A percentile compares a stretch with the other conserved stretches of the same genome.
phyloP scores from a whole-genome alignment of 2,113 vertebrate genomes.

The Lagopus leucura region DNA sequence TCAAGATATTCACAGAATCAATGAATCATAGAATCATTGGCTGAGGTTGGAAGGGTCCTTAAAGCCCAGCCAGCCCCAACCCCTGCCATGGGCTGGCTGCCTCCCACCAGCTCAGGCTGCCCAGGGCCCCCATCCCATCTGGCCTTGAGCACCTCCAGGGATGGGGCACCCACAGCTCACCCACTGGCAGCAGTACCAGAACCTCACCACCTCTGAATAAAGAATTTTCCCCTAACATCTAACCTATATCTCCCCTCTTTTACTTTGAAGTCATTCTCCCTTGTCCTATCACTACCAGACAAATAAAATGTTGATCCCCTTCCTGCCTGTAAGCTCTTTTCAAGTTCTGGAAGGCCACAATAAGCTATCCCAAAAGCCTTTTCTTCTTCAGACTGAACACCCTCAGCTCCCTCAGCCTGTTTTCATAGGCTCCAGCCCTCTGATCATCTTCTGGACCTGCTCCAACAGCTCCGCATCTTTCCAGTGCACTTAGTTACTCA shows the following conservation, averaged over 20 bases:
- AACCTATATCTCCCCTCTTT: not conserved
- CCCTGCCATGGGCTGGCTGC: not conserved
- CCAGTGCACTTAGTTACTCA: constrained; percentile 15
- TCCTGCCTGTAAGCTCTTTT: not conserved
- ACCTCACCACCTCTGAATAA: not conserved
- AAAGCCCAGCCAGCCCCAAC: not conserved
- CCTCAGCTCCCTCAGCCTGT: not conserved
- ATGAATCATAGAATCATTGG: too few relatives aligned
- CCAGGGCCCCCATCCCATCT: not conserved
- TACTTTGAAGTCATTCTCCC: not conserved
- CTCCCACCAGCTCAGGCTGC: not conserved
- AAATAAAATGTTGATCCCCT: too few relatives aligned
- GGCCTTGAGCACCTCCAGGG: not conserved
- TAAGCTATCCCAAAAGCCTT: not conserved
- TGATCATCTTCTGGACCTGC: not conserved
- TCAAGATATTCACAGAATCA: not conserved
- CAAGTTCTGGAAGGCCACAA: not conserved
- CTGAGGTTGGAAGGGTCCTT: not conserved
- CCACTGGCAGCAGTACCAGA: not conserved
- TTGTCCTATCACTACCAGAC: not conserved
- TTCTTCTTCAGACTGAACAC: not conserved
- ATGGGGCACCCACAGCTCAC: not conserved
- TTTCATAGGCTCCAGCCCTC: not conserved
- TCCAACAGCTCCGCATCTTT: not conserved
- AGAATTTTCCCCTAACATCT: not conserved